Conservation (phyloP, 2,888 invertebrate genomes). For the Pseudococcus viburni region DNA sequence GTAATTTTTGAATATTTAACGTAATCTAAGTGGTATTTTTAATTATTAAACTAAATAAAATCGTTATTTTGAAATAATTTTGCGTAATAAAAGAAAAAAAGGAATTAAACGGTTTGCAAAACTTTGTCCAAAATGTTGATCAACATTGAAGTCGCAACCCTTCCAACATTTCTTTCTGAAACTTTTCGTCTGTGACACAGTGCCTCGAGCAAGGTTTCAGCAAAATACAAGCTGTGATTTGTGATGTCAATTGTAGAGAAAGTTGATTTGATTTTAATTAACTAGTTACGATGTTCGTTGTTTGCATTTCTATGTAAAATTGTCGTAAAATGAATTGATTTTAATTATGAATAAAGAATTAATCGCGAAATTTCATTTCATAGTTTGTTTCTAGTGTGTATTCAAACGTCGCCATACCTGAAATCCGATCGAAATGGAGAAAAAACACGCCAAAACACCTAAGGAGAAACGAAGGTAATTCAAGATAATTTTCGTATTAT, state of each 20-base stretch:
- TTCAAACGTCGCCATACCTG: not conserved
- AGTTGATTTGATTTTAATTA: constrained; percentile 37
- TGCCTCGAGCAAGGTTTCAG: not conserved
- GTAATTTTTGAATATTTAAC: not conserved
- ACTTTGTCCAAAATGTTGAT: not conserved
- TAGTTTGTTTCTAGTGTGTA: constrained; percentile 24
- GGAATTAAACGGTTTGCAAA: not conserved
- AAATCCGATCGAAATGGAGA: not conserved
- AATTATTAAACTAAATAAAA: not conserved
- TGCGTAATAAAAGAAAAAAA: not conserved
- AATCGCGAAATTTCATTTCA: constrained; percentile 29
- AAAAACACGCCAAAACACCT: constrained; percentile 56
- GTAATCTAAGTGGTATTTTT: not conserved
- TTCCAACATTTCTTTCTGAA: not conserved
- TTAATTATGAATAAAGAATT: constrained; percentile 5
- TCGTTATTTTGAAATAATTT: not conserved
- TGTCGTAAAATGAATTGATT: not conserved
- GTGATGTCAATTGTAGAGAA: constrained; percentile 42
- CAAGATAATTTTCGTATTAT: not conserved
- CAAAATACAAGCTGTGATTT: constrained; percentile 15
- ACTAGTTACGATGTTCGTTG: constrained; percentile 48
- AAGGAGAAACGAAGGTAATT: constrained; percentile 56
- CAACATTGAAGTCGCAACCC: not conserved
- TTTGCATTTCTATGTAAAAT: constrained; percentile 43
- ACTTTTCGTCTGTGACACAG: not conserved